These are phyloP conservation scores for Conchocele bisecta DNA, from an alignment of 2,888 invertebrate species.

Conservation along the genomic window DNA sequence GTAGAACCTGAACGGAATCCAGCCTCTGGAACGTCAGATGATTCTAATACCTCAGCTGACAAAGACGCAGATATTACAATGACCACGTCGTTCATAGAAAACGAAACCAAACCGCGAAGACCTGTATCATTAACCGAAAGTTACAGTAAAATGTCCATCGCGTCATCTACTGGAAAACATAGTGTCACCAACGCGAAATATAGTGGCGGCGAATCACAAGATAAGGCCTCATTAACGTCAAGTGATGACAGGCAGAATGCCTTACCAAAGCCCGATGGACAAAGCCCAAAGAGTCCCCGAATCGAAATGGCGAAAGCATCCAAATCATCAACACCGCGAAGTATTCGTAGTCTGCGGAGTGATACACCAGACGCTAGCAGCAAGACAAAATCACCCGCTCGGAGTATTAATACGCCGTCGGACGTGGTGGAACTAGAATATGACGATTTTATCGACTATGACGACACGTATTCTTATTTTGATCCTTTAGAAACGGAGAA, in stretches of 20 bases:
- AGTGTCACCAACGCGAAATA: constrained; percentile 37
- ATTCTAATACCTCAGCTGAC: constrained; percentile 60
- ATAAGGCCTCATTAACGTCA: constrained; percentile 46
- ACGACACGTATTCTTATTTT: constrained; percentile 78
- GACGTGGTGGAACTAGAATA: constrained; percentile 75
- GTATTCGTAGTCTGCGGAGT: constrained; percentile 63
- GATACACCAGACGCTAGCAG: constrained; percentile 55
- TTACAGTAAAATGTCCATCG: constrained; percentile 61
- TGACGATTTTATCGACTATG: constrained; percentile 76
- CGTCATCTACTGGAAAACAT: constrained; percentile 32
- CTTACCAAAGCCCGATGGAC: constrained; percentile 77
- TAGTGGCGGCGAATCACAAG: constrained; percentile 19
- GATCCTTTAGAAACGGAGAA: constrained; percentile 73
- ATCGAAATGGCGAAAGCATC: constrained; percentile 52
- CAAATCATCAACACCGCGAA: constrained; percentile 65
- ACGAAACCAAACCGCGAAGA: constrained; percentile 62
- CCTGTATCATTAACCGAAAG: constrained; percentile 74
- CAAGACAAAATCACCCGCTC: constrained; percentile 71
- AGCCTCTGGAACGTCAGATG: constrained; percentile 66
- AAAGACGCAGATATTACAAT: constrained; percentile 51
- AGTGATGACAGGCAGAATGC: constrained; percentile 69
- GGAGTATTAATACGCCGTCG: constrained; percentile 73
- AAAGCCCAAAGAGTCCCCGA: constrained; percentile 73
- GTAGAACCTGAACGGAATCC: constrained; percentile 56
- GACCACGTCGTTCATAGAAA: constrained; percentile 72